Percentiles rank a stretch among this genome's conserved stretches.
These are phyloP conservation scores for Venustoraphidia nigricollis DNA, from an alignment of 2,888 invertebrate genomes.

Conservation along the genomic window DNA sequence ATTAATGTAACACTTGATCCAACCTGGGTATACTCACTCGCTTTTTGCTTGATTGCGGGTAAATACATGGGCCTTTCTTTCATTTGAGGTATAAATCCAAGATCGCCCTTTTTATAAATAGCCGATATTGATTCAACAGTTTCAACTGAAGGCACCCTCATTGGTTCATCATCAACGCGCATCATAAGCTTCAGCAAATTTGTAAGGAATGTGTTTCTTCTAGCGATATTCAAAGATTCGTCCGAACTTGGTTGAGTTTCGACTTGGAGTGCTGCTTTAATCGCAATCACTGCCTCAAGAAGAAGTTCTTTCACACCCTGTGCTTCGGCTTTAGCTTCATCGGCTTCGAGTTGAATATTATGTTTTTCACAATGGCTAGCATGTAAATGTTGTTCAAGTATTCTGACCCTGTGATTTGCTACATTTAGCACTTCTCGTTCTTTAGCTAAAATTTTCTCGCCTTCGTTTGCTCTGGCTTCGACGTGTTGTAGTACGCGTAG, in stretches of 20 bases:
- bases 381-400: constrained; percentile 40
- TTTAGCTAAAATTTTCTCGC: background rate
- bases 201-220: background rate
- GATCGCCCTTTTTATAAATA: constrained; percentile 45
- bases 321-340: constrained; percentile 34
- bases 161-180: constrained; percentile 23
- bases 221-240: constrained; percentile 21
- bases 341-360: constrained; percentile 28
- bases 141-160: constrained; percentile 29
- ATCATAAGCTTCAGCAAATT: constrained; percentile 20
- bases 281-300: constrained; percentile 41
- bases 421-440: constrained; percentile 1
- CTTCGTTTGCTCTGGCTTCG: constrained; percentile 7
- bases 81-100: constrained; percentile 15
- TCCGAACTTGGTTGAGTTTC: constrained; percentile 26
- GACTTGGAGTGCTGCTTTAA: constrained; percentile 39
- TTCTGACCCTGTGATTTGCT: constrained; percentile 15
- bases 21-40: too few species aligned
- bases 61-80: too few species aligned
- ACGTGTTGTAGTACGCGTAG: constrained; percentile 10
- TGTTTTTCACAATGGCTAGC: constrained; percentile 31
- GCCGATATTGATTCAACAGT: constrained; percentile 23
- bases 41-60: too few species aligned
- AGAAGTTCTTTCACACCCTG: constrained; percentile 39
- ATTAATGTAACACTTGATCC: too few species aligned